phyloP scores from a whole-genome alignment of 2,113 vertebrate species.

The Otis tarda region DNA sequence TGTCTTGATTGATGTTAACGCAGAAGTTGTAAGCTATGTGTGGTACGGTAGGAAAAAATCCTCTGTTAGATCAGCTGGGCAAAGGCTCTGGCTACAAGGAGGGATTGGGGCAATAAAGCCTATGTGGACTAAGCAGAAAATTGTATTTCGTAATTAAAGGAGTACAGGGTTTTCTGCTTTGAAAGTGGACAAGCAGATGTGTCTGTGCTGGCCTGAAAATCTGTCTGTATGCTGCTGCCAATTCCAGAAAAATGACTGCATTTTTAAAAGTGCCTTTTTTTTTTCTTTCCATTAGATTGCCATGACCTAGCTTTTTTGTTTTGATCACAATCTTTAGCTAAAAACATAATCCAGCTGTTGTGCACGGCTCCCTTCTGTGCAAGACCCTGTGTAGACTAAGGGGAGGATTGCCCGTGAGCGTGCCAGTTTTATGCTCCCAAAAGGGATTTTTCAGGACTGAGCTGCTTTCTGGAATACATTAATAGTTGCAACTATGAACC shows the following conservation, averaged over 20 bases:
- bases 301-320: background rate
- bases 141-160: background rate
- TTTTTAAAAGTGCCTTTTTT: background rate
- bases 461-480: background rate
- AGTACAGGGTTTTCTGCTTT: background rate
- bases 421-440: background rate
- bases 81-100: background rate
- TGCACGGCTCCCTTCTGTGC: background rate
- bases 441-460: background rate
- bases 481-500: background rate
- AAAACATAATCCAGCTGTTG: background rate
- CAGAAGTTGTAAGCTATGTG: background rate
- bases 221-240: background rate
- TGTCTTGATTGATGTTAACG: background rate
- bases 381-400: background rate
- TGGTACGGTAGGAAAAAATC: background rate
- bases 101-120: background rate
- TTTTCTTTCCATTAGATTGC: background rate
- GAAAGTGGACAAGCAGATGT: background rate
- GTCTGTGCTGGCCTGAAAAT: background rate
- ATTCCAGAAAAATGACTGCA: background rate
- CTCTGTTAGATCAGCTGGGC: background rate
- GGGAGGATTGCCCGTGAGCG: background rate
- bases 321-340: background rate
- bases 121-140: background rate